phyloP scores from a whole-genome alignment of 1,140 invertebrate genomes.

The Oedothorax gibbosus region DNA sequence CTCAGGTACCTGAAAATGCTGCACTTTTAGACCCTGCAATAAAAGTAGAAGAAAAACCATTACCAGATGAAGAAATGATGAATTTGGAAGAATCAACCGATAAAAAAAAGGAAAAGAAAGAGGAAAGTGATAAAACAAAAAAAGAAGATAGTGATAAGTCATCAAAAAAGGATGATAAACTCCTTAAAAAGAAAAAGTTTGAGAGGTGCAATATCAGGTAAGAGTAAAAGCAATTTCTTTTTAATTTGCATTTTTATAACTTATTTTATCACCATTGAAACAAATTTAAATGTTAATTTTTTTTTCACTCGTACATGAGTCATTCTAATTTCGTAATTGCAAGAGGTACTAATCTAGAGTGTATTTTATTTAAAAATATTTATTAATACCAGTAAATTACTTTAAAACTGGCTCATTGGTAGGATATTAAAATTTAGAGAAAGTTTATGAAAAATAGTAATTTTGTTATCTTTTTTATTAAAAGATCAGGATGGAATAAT shows the following conservation, averaged over 20 bases:
- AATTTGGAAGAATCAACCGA: conserved; percentile 30
- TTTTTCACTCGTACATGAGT: too few species aligned
- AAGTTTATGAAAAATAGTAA: too few species aligned
- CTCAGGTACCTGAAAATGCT: conserved; percentile 13
- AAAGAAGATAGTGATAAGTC: conserved; percentile 64
- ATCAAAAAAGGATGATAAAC: conserved; percentile 64
- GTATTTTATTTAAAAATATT: too few species aligned
- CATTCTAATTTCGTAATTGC: too few species aligned
- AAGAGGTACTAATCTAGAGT: too few species aligned
- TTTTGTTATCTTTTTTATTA: too few species aligned
- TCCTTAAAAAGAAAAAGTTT: conserved; percentile 60
- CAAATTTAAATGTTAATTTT: too few species aligned
- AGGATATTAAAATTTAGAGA: too few species aligned
- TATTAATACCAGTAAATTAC: too few species aligned
- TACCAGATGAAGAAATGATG: not conserved
- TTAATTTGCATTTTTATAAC: too few species aligned
- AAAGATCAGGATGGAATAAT: not conserved
- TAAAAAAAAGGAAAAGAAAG: conserved; percentile 62
- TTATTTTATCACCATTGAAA: too few species aligned
- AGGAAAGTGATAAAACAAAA: conserved; percentile 44
- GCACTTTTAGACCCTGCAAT: not conserved
- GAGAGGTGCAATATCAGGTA: conserved; percentile 67
- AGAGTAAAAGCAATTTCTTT: not conserved
- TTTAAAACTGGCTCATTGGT: too few species aligned
- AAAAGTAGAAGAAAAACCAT: conserved; percentile 10